Evolutionary conservation across 2,797 vertebrate genomes (phyloP), one percentile per base, ranked within the genome.

Genomic region (Streptopelia turtur): DNA sequence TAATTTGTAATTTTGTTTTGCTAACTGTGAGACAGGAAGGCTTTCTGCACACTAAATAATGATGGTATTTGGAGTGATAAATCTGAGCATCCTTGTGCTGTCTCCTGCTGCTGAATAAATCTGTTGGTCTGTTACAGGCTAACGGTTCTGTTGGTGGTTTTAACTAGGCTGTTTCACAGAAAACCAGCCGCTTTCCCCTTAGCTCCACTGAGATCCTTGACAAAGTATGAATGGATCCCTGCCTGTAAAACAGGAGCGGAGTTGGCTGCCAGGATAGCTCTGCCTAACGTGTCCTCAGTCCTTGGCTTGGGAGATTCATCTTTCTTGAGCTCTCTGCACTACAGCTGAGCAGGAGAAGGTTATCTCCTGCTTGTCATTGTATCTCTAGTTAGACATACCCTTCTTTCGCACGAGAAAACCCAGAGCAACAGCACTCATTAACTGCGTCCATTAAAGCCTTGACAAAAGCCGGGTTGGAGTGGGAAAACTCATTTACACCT

Each of bases 401-500:
- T 97, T 93, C 96, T 88, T 94, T 79, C 22, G 31, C 83, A 37
- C 69, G 56, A 94, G 93, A 85, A 95, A 97, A 90, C 90, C 75
- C 70, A 35, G 88, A 96, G 95, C 89, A 95, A 85, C 95, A 64
- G 83, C 66, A 59, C 96, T 97, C 94, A 95, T 98, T 98, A 97
- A 72, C 94, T 92, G 63, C 95, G 91, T 91, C 74, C 83, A 92
- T 96, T 93, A 96, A 97, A 96, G 92, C 90, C 91, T 91, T 90
- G 53, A 96, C 50, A 68, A 96, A 97, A 96, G 89, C 88, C 94
- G 94, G 89, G 96, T n/a, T 96, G 89, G 93, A 95, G 95, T 94
- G 94, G 91, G 93, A 96, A 98, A 97, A 96, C 86, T 98, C 96
- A 97, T 98, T 97, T 98, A 93, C 97, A 96, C 97, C 96, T 96